phyloP scores from a whole-genome alignment of 1,140 invertebrate species.

The Luehdorfia chinensis region DNA sequence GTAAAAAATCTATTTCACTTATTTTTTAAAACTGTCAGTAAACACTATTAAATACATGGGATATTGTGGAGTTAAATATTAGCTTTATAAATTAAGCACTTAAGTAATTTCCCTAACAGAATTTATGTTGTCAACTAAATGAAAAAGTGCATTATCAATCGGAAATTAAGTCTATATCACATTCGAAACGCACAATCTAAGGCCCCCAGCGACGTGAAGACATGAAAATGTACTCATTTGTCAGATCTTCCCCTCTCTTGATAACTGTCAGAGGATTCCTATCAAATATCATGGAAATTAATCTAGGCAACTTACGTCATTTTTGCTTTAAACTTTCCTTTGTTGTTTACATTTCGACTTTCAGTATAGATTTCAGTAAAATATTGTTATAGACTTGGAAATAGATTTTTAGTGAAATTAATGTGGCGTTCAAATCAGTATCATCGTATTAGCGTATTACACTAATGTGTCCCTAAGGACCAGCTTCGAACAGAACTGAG shows the following conservation, averaged over 20 bases:
- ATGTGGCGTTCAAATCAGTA: too few relatives aligned
- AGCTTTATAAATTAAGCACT: too few relatives aligned
- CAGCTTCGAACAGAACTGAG: conserved; percentile 17
- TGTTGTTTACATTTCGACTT: neutral
- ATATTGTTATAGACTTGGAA: too few relatives aligned
- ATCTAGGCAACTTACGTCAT: conserved; percentile 30
- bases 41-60: too few relatives aligned
- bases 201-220: conserved; percentile 40
- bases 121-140: conserved; percentile 24
- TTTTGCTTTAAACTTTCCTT: conserved; percentile 3
- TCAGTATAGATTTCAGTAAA: conserved; percentile 4
- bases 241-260: conserved; percentile 49
- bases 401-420: too few relatives aligned
- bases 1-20: too few relatives aligned
- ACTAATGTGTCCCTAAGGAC: too few relatives aligned
- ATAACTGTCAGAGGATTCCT: conserved; percentile 47
- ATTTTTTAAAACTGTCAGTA: too few relatives aligned
- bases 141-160: conserved; percentile 18
- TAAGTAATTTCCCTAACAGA: too few relatives aligned
- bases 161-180: conserved; percentile 37
- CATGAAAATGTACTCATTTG: conserved; percentile 66
- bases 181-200: conserved; percentile 39
- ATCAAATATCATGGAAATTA: conserved; percentile 68
- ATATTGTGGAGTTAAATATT: too few relatives aligned
- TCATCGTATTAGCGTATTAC: too few relatives aligned